Evolutionary conservation across 2,797 vertebrate species (phyloP), one percentile per base, ranked within the genome.

Genomic region (Balearica regulorum): DNA sequence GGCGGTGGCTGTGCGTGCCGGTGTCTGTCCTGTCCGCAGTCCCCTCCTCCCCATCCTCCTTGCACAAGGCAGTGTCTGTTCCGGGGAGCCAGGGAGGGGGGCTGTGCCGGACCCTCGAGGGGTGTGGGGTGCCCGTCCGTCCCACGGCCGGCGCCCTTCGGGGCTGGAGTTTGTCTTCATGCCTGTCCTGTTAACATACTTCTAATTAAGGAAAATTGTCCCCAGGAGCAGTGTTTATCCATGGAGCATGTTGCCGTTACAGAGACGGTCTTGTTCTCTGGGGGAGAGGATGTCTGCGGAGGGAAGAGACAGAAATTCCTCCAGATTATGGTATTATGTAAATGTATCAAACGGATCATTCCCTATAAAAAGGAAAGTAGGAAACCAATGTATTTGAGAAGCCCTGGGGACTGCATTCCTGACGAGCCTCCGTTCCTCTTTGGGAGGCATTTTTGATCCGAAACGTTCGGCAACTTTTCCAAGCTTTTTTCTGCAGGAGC

Each of bases 251-350:
- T 41, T 75, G 91, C 90, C 5, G 5, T 57, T 75, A 97, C 95
- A 97, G 93, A 96, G 95, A 25, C 37, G 3, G 81, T 18, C 91
- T 97, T 97, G 96, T 96, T 96, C 96, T 97, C 82, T 2, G 6
- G 43, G 39, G 39, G 55, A 72, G 94, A 89, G 93, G 77, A 88
- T 39, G 95, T 48, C 87, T 84, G 90, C 6, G 70, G 83, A 64
- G 87, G 82, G 85, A 81, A 95, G 90, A 83, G 96, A 11, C 89
- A 94, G 89, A 94, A 96, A 96, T 96, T 94, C 96, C 95, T 96
- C 71, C 82, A 93, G 96, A 96, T 97, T 96, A 96, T 96, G 96
- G 95, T 39, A 93, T 97, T 97, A 96, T 94, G 95, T 93, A 93
- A 96, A 97, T 93, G 87, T 51, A 97, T 94, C 94, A 85, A 94